Percentiles rank a stretch among this genome's conserved stretches.
phyloP scores from a whole-genome alignment of 2,888 invertebrate species.

The Drosophila anomalata region DNA sequence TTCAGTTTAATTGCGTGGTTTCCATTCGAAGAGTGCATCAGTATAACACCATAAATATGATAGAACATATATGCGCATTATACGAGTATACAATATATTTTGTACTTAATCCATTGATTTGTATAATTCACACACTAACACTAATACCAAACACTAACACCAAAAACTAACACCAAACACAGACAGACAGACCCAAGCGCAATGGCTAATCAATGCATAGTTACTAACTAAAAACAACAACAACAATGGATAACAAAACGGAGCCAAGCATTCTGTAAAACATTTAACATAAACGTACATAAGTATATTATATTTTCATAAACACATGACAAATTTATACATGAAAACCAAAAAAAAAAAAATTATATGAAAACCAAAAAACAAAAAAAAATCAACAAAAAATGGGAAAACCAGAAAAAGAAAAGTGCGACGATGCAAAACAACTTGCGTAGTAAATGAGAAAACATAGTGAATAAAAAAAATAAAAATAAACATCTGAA shows the following conservation, averaged over 20 bases:
- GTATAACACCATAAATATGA: constrained; percentile 31
- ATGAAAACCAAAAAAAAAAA: constrained; percentile 56
- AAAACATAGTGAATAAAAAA: constrained; percentile 76
- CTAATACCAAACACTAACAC: constrained; percentile 14
- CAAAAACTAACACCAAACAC: constrained; percentile 24
- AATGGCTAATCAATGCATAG: constrained; percentile 74
- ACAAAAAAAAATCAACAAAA: constrained; percentile 33
- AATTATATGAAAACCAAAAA: constrained; percentile 30
- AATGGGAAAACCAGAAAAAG: constrained; percentile 34
- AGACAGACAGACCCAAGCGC: constrained; percentile 29
- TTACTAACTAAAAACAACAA: constrained; percentile 62
- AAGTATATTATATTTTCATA: constrained; percentile 78
- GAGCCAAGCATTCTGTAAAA: constrained; percentile 80
- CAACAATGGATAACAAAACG: constrained; percentile 29
- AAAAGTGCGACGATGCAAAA: constrained; percentile 69
- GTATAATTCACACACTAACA: constrained; percentile 50
- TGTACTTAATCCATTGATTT: constrained; percentile 70
- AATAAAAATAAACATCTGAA: constrained; percentile 72
- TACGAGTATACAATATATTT: constrained; percentile 57
- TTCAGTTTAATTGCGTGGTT: constrained; percentile 77
- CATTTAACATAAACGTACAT: constrained; percentile 69
- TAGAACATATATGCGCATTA: constrained; percentile 39
- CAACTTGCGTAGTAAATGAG: constrained; percentile 77
- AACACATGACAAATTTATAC: constrained; percentile 79
- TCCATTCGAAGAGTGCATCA: constrained; percentile 56